phyloP scores from a whole-genome alignment of 2,888 invertebrate species.

The Gymnoscelis rufifasciata region DNA sequence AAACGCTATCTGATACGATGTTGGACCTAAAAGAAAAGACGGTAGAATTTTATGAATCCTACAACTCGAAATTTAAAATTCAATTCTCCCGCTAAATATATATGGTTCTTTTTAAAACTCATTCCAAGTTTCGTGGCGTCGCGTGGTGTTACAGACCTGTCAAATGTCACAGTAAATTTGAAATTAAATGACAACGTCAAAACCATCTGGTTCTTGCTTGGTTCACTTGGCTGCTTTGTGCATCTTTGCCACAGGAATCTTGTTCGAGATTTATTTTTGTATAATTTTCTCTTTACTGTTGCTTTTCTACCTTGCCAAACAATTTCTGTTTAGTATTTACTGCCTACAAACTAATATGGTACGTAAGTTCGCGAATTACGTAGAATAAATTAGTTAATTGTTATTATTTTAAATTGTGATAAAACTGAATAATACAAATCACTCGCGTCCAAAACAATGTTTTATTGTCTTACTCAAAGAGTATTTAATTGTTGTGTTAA shows the following conservation, averaged over 20 bases:
- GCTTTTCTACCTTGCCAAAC: constrained; percentile 4
- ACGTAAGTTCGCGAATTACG: constrained; percentile 22
- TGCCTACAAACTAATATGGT: constrained; percentile 48
- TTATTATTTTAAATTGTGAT: no score
- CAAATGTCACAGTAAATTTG: not conserved
- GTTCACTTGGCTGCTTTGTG: constrained; percentile 15
- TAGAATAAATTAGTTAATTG: no score
- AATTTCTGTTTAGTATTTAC: not conserved
- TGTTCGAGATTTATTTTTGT: constrained; percentile 48
- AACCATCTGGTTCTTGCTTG: constrained; percentile 53
- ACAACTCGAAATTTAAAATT: no score
- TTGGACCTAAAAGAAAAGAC: no score
- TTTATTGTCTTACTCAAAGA: constrained; percentile 16
- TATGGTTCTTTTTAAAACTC: no score
- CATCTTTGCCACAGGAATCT: constrained; percentile 23
- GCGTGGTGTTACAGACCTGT: no score
- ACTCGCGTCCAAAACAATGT: not conserved
- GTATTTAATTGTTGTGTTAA: constrained; percentile 6
- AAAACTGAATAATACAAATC: no score
- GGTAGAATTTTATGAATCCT: no score
- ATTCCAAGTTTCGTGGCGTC: no score
- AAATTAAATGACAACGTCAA: constrained; percentile 41
- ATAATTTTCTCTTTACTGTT: constrained; percentile 43
- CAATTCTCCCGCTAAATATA: no score
- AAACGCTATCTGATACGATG: no score